A percentile compares a stretch with the other conserved stretches of the same genome.
phyloP scores from a whole-genome alignment of 1,140 invertebrate genomes.

The Capitella teleta region DNA sequence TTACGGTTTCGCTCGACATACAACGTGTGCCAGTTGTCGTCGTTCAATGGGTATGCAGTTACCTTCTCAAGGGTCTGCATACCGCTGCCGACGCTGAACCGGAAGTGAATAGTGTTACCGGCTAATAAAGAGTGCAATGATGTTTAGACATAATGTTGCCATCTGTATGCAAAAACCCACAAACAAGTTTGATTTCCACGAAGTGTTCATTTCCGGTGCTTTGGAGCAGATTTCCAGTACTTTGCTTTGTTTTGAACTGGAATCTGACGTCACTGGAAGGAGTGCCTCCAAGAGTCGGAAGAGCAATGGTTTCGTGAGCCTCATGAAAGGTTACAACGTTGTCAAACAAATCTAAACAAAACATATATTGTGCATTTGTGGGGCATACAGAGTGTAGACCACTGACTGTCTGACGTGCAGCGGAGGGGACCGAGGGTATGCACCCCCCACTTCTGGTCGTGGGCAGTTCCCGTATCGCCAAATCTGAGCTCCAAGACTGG shows the following conservation, averaged over 20 bases:
- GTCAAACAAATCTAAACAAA: slow-evolving; percentile 69
- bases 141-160: not conserved
- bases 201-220: slow-evolving; percentile 59
- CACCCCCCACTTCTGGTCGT: slow-evolving; percentile 79
- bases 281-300: slow-evolving; percentile 80
- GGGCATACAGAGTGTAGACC: too few species aligned
- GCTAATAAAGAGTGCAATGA: slow-evolving; percentile 39
- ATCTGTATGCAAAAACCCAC: too few species aligned
- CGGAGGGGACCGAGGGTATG: slow-evolving; percentile 77
- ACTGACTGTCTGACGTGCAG: slow-evolving; percentile 80
- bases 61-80: slow-evolving; percentile 70
- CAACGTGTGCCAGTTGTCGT: slow-evolving; percentile 89
- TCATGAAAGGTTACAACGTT: slow-evolving; percentile 91
- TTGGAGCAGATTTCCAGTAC: slow-evolving; percentile 84
- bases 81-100: slow-evolving; percentile 80
- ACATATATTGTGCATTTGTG: too few species aligned
- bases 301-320: slow-evolving; percentile 71
- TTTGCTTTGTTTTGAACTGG: slow-evolving; percentile 84
- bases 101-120: slow-evolving; percentile 78
- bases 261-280: slow-evolving; percentile 94
- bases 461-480: slow-evolving; percentile 82
- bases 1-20: slow-evolving; percentile 76
- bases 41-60: slow-evolving; percentile 67
- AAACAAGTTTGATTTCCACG: slow-evolving; percentile 26
- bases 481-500: slow-evolving; percentile 76